Base-by-base conservation (phyloP, 2,797 vertebrate genomes). In the Oophaga sylvatica region DNA sequence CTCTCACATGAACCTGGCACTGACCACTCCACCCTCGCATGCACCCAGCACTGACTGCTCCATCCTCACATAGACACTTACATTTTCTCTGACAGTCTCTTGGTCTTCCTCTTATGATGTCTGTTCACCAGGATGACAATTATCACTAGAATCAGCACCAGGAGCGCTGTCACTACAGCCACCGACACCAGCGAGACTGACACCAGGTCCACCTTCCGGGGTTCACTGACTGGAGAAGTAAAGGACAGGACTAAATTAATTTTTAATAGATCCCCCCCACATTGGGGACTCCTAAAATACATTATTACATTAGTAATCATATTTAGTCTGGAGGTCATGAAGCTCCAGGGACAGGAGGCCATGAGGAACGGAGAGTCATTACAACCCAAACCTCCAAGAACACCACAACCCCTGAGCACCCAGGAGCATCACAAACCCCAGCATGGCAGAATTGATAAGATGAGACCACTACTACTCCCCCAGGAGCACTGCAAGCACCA, bases 71-170 rank as follows among this genome's bases (percentile, higher is more conserved):
- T 13, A 9, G 11, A 9, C 41, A 84, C 97, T 96, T 92, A 98
- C 97, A 92, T 97, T 90, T 94, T 97, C 90, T 94, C 93, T 0
- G 93, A 94, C 91, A 98, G 96, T 68, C 94, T 94, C 91, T 94
- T 94, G 90, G 96, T 97, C 90, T 95, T 98, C 87, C 93, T 93
- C 48, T 95, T 96, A 91, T 98, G 96, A 90, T 97, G 95, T 8
- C 95, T 95, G 1, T 96, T 96, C 93, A 98, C 94, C 22, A 92
- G 80, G 57, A 97, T 81, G 1, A 97, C 92, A 0, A 96, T 91
- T 68, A 94, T 5, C 16, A 99, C 91, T 85, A 98, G 95, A 10
- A 96, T 68, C 56, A 97, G 88, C 86, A 99, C 93, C 68, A 98
- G 86, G 31, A 94, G 90, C 0, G 90, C 95, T 0, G 96, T 96